A percentile compares a stretch with the other conserved stretches of the same genome.
Evolutionary conservation across 2,797 vertebrate genomes (phyloP).

Genomic region (Xiphorhynchus erythropygius): DNA sequence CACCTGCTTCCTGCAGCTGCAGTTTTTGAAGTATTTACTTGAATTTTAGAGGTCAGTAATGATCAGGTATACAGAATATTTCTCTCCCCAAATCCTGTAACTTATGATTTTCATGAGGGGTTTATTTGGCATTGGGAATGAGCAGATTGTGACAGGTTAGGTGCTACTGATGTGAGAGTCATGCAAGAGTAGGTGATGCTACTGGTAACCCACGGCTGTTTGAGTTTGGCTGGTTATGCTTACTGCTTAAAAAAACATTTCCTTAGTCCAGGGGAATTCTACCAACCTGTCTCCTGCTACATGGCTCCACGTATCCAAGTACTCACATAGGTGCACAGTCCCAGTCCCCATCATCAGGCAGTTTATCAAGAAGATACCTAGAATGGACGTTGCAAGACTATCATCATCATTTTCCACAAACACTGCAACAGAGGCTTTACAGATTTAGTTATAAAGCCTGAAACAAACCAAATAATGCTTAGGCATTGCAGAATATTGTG

Average conservation of each 20-base stretch:
- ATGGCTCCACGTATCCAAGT: background rate
- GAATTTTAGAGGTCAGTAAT: background rate
- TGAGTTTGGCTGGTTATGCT: background rate
- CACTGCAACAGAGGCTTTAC: background rate
- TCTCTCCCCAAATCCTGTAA: background rate
- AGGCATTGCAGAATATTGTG: background rate
- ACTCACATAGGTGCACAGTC: background rate
- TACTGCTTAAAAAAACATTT: background rate
- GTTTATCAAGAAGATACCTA: background rate
- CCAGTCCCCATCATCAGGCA: background rate
- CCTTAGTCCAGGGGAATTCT: background rate
- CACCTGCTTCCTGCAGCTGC: background rate
- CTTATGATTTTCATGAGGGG: background rate
- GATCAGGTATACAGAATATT: background rate
- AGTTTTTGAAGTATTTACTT: background rate
- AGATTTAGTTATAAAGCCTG: background rate
- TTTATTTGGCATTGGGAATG: background rate
- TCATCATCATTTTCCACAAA: background rate
- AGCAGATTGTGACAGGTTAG: background rate
- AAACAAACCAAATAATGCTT: background rate
- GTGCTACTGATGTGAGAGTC: accelerated
- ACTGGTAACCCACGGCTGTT: background rate
- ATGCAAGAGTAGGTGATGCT: background rate
- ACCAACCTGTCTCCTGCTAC: background rate
- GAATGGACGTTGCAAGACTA: background rate